Evolutionary conservation across 2,113 vertebrate genomes (phyloP).

Genomic region (Cichladusa arquata): DNA sequence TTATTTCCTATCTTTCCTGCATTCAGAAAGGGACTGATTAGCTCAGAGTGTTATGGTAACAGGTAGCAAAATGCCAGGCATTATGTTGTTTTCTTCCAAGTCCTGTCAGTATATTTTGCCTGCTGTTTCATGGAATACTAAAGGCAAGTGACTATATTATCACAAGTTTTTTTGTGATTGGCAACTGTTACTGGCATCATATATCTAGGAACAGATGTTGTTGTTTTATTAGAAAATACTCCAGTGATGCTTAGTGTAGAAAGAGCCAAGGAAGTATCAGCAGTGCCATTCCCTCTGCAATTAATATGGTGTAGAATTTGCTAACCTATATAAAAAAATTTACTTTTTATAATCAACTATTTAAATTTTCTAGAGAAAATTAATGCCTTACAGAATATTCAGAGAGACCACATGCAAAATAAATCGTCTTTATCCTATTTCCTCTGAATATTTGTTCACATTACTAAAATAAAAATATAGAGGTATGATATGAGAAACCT

Average conservation of each 20-base stretch:
- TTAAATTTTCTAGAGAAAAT: constrained; percentile 4
- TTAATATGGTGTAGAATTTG: background rate
- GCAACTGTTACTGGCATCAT: constrained; percentile 54
- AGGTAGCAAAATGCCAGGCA: background rate
- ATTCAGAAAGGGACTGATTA: background rate
- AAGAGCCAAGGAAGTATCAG: constrained; percentile 37
- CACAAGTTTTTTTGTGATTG: constrained; percentile 27
- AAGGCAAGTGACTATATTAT: constrained; percentile 13
- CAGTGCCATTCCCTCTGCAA: background rate
- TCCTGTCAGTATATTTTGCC: background rate
- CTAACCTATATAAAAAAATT: background rate
- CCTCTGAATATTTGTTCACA: background rate
- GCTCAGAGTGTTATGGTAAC: background rate
- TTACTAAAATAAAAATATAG: background rate
- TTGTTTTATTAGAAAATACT: constrained; percentile 65
- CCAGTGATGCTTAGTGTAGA: constrained; percentile 20
- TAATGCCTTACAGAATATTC: background rate
- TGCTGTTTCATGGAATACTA: background rate
- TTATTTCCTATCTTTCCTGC: background rate
- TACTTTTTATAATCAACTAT: background rate
- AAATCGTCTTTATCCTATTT: background rate
- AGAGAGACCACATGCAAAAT: background rate
- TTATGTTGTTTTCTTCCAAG: background rate
- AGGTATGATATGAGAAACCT: background rate
- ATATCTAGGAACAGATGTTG: constrained; percentile 60